These are phyloP conservation scores for Bursaphelenchus mucronatus DNA, from an alignment of 1,140 invertebrate species.

Conservation along the genomic window DNA sequence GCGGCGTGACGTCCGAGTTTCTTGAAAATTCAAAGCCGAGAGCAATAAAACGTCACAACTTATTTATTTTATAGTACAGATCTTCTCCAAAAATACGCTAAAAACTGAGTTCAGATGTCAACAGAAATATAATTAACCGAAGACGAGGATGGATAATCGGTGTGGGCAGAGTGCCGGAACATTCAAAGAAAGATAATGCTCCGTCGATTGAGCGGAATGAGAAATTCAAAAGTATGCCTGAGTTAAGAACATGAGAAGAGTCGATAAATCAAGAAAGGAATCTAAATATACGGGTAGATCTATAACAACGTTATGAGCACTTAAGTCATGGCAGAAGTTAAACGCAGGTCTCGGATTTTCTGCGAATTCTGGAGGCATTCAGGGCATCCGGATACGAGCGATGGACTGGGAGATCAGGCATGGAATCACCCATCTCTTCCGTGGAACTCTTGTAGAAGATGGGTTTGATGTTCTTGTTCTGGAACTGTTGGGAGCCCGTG, in stretches of 20 bases:
- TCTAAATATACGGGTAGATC: neutral
- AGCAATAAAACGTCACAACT: no score
- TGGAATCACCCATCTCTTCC: conserved; percentile 55
- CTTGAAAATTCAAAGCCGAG: no score
- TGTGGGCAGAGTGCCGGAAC: no score
- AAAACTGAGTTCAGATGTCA: no score
- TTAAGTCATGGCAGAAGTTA: neutral
- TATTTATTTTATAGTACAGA: no score
- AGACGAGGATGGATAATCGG: no score
- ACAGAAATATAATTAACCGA: no score
- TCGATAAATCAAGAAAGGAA: neutral
- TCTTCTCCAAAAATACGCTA: no score
- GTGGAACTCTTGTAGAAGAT: conserved; percentile 32
- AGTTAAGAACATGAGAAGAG: neutral
- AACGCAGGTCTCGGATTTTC: conserved; percentile 48
- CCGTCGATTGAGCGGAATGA: neutral
- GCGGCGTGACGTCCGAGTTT: no score
- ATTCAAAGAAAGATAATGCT: no score
- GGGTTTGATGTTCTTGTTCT: conserved; percentile 30
- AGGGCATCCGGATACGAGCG: conserved; percentile 19
- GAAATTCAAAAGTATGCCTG: neutral
- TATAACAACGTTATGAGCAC: neutral
- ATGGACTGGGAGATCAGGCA: conserved; percentile 51
- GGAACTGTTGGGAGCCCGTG: conserved; percentile 23
- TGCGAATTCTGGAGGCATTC: conserved; percentile 29